Evolutionary conservation across 2,888 invertebrate genomes (phyloP), one percentile per base, ranked within the genome.

Genomic region (Boloria selene): DNA sequence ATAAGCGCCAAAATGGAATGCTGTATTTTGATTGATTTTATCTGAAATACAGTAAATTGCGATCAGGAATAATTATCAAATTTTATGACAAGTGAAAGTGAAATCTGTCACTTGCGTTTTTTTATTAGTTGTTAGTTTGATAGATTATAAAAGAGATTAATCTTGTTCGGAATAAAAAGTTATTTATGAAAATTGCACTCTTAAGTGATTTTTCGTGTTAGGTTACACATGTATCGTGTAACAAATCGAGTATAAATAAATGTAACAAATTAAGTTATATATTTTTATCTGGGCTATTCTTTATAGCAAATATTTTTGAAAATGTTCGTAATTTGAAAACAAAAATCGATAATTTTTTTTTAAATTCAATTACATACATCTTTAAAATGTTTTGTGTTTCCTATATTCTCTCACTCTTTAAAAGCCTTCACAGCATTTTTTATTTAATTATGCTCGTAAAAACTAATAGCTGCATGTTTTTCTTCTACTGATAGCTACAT

Each of bases 1-100:
- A 52, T 51, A 64, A 51, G 59, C 26, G 7, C 26, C 13, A 64
- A 52, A 59, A 64, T 64, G 18, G 31, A n/a, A 22, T 44, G 44
- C n/a, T 0, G 31, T 14, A 18, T 58, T 18, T 64, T 22, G 52
- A 53, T 53, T 17, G 45, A 22, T 53, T 13, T 16, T 47, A 18
- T 59, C 18, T 10, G 31, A 38, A 18, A 26, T 14, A 13, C 14
- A 55, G 14, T 59, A 51, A 31, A 64, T 52, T 53, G 51, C 7
- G 59, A 17, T 50, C 38, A 38, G 47, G 59, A 64, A 64, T 59
- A 52, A 64, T 59, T 56, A 51, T 64, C 52, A 74, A 70, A 72
- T 68, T 71, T 72, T 75, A 76, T 82, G 84, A 83, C 76, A 73
- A 74, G 87, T 81, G 86, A 87, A 87, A 87, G 87, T 81, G 76